Percentiles rank a stretch among this genome's conserved stretches.
phyloP scores from a whole-genome alignment of 2,113 vertebrate species.

The Agelaius tricolor region DNA sequence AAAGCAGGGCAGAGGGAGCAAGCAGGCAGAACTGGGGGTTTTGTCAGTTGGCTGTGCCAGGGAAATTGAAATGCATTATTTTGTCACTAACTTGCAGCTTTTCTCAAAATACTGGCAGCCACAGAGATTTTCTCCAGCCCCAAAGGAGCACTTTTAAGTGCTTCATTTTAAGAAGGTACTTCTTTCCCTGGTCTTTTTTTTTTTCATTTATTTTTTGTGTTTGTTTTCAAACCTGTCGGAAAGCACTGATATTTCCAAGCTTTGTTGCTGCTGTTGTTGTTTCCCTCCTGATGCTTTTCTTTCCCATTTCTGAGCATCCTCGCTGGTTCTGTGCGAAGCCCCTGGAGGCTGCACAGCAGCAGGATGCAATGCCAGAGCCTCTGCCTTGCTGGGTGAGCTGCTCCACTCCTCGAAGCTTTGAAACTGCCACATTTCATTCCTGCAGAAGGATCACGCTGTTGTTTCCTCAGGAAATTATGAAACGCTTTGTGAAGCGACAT shows the following conservation, averaged over 20 bases:
- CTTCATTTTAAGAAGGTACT: constrained; percentile 7
- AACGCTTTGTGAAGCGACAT: not conserved
- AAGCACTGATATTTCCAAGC: constrained; percentile 10
- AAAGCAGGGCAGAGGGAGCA: not conserved
- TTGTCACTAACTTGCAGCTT: constrained; percentile 20
- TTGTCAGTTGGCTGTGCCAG: not conserved
- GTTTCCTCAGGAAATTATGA: constrained; percentile 30
- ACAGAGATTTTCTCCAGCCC: constrained; percentile 38
- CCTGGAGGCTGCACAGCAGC: constrained; percentile 9
- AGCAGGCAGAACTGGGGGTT: fast-evolving
- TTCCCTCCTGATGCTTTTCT: constrained; percentile 9
- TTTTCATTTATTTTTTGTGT: not conserved
- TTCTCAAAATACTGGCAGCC: constrained; percentile 12
- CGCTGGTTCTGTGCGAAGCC: not conserved
- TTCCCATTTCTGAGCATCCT: not conserved
- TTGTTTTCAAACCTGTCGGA: constrained; percentile 63
- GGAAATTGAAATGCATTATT: constrained; percentile 29
- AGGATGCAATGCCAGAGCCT: not conserved
- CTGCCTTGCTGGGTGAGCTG: not conserved
- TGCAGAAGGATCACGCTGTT: not conserved
- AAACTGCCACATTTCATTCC: constrained; percentile 49
- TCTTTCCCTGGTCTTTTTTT: not conserved
- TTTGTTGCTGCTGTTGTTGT: constrained; percentile 15
- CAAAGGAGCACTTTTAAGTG: constrained; percentile 58
- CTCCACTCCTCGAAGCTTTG: not conserved